A percentile compares a stretch with the other conserved stretches of the same genome.
These are phyloP conservation scores for Gavia stellata DNA, from an alignment of 2,113 vertebrate species.

Conservation along the genomic window DNA sequence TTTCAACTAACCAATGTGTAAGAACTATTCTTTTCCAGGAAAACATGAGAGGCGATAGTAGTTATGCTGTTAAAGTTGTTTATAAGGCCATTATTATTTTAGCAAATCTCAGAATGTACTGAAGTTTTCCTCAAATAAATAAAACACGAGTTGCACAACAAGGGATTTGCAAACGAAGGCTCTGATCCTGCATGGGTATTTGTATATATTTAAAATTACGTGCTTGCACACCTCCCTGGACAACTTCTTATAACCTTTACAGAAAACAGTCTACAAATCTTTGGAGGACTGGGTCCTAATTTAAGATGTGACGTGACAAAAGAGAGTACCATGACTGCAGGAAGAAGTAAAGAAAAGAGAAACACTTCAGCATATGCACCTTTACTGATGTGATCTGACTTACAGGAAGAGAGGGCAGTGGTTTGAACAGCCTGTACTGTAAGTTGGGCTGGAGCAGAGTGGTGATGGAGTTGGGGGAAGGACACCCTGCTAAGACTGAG, in stretches of 20 bases:
- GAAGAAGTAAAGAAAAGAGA: background rate
- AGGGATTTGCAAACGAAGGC: background rate
- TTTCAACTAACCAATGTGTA: background rate
- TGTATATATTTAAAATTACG: background rate
- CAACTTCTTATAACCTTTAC: background rate
- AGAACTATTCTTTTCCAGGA: background rate
- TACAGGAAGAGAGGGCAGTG: background rate
- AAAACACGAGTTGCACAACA: background rate
- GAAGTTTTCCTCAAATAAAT: background rate
- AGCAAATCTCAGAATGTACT: background rate
- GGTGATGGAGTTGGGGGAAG: accelerated
- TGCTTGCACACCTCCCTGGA: background rate
- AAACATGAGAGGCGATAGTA: background rate
- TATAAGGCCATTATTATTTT: background rate
- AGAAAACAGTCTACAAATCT: background rate
- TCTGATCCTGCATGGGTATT: background rate
- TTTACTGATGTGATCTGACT: background rate
- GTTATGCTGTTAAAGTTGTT: background rate
- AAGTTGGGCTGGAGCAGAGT: background rate
- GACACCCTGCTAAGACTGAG: background rate
- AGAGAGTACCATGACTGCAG: background rate
- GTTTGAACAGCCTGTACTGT: background rate
- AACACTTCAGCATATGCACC: background rate
- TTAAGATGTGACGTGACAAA: background rate
- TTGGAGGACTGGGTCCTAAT: background rate